These are phyloP conservation scores for Andrena dorsata DNA, from an alignment of 2,888 invertebrate genomes.

Conservation along the genomic window DNA sequence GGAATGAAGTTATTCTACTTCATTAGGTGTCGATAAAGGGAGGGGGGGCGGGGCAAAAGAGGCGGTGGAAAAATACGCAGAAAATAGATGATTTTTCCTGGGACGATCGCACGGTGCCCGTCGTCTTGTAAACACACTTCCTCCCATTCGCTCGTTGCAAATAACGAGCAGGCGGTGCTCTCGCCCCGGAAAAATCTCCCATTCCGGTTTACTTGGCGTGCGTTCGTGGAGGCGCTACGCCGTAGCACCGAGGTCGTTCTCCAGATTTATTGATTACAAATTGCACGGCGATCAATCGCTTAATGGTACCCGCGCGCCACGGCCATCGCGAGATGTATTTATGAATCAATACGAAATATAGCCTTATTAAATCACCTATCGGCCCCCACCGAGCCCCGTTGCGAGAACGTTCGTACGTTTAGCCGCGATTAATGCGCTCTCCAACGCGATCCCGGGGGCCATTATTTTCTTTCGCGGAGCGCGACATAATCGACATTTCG, in stretches of 20 bases:
- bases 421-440: conserved; percentile 62
- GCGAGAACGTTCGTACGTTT: conserved; percentile 46
- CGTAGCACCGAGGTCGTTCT: conserved; percentile 63
- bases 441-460: conserved; percentile 51
- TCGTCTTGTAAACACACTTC: conserved; percentile 31
- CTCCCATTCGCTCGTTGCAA: conserved; percentile 45
- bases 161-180: conserved; percentile 56
- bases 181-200: conserved; percentile 58
- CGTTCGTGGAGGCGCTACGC: conserved; percentile 31
- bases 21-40: conserved; percentile 13
- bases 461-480: conserved; percentile 52
- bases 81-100: conserved; percentile 15
- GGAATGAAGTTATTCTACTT: conserved; percentile 29
- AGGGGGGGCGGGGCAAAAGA: neutral
- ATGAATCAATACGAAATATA: conserved; percentile 77
- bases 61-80: conserved; percentile 10
- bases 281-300: conserved; percentile 77
- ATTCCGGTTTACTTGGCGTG: conserved; percentile 64
- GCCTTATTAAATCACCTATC: conserved; percentile 77
- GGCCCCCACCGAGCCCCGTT: conserved; percentile 52
- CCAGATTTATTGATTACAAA: conserved; percentile 80
- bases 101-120: neutral
- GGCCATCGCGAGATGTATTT: conserved; percentile 72
- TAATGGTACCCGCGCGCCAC: conserved; percentile 72
- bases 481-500: conserved; percentile 45